Percentiles rank a stretch among this genome's conserved stretches.
Conservation (phyloP, 2,888 invertebrate genomes). For the Agelastica alni region DNA sequence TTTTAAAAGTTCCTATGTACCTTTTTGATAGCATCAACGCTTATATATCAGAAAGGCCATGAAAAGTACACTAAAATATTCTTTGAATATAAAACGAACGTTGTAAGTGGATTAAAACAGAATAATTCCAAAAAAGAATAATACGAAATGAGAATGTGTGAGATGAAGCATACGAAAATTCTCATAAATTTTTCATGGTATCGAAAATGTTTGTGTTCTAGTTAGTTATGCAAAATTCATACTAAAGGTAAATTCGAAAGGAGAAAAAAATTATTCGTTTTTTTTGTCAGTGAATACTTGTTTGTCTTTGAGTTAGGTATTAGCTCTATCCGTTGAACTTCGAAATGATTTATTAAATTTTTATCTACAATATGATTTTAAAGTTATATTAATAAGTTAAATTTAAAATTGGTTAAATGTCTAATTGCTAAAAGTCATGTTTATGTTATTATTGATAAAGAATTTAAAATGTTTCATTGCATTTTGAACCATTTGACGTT, state of each 20-base stretch:
- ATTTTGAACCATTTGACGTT: too few species aligned
- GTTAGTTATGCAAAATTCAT: constrained; percentile 53
- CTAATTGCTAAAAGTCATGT: too few species aligned
- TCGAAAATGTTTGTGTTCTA: constrained; percentile 50
- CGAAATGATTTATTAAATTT: too few species aligned
- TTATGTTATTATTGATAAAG: too few species aligned
- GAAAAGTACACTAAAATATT: constrained; percentile 39
- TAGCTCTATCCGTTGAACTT: too few species aligned
- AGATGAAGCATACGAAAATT: constrained; percentile 46
- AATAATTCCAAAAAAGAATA: constrained; percentile 44
- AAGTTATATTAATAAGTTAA: too few species aligned
- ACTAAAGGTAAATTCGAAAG: constrained; percentile 33
- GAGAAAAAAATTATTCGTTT: constrained; percentile 15
- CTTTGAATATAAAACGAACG: constrained; percentile 47
- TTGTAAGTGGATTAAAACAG: constrained; percentile 45
- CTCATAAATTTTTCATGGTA: constrained; percentile 53
- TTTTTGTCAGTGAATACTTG: not conserved
- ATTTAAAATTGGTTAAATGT: too few species aligned
- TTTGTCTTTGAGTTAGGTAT: not conserved
- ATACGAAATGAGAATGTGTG: constrained; percentile 43
- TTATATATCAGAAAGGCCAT: constrained; percentile 25
- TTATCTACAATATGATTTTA: too few species aligned
- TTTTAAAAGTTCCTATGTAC: not conserved
- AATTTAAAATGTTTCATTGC: too few species aligned
- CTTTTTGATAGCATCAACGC: not conserved